Conservation (phyloP, 2,888 invertebrate genomes). For the Syrphus vitripennis region DNA sequence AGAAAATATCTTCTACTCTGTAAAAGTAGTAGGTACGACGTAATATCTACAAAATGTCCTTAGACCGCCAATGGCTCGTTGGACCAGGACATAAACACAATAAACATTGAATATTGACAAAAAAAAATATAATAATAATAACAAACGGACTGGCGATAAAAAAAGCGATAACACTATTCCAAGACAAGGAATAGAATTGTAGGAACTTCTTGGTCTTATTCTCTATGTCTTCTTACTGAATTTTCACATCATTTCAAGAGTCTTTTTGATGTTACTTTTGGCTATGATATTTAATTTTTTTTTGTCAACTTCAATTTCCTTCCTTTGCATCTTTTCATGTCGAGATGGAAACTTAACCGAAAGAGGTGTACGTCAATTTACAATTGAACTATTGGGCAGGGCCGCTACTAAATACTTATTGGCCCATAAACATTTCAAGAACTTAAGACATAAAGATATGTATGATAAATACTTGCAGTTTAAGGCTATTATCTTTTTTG, state of each 20-base stretch:
- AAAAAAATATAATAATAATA: neutral
- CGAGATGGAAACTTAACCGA: neutral
- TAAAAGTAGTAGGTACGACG: neutral
- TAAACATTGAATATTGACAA: constrained; percentile 48
- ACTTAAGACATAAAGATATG: no score
- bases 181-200: neutral
- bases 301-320: constrained; percentile 5
- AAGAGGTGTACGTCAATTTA: constrained; percentile 22
- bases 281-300: constrained; percentile 10
- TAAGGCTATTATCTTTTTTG: no score
- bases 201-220: neutral
- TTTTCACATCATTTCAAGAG: constrained; percentile 45
- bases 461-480: no score
- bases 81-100: constrained; percentile 5
- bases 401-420: neutral
- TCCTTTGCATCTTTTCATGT: neutral
- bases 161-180: constrained; percentile 12
- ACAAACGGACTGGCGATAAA: neutral
- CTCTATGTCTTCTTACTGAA: constrained; percentile 22
- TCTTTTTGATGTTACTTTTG: constrained; percentile 54
- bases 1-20: neutral
- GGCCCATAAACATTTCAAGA: neutral
- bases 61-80: neutral
- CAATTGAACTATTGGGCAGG: neutral
- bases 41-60: constrained; percentile 1